Conservation (phyloP, 2,113 vertebrate genomes). For the Vidua chalybeata region DNA sequence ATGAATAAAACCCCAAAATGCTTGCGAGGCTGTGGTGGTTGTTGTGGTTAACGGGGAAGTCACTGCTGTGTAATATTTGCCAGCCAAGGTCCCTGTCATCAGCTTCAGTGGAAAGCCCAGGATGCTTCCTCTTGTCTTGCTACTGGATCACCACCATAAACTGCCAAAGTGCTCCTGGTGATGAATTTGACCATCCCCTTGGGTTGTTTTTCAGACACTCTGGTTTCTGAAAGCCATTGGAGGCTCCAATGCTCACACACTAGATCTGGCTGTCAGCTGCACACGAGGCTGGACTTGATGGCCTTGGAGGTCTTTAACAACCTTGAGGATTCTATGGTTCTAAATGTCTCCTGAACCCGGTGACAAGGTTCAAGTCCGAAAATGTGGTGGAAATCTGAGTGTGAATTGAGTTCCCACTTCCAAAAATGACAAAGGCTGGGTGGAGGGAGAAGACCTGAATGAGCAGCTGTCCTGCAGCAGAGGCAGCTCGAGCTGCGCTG, state of each 20-base stretch:
- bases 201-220: not conserved
- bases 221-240: not conserved
- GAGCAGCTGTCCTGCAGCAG: not conserved
- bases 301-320: not conserved
- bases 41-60: not conserved
- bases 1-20: not conserved
- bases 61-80: not conserved
- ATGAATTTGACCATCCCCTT: not conserved
- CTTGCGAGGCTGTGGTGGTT: not conserved
- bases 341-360: not conserved
- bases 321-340: not conserved
- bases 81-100: not conserved
- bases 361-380: not conserved
- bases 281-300: not conserved
- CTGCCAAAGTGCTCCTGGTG: not conserved
- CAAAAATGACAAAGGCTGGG: not conserved
- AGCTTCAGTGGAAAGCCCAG: not conserved
- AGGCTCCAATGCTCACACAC: rapidly evolving
- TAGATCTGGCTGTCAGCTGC: not conserved
- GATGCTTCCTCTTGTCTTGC: not conserved
- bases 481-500: not conserved
- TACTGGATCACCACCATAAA: not conserved
- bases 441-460: not conserved
- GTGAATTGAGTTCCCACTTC: not conserved
- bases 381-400: not conserved